A percentile compares a stretch with the other conserved stretches of the same genome.
Conservation (phyloP, 2,888 invertebrate genomes). For the Pandemis corylana region DNA sequence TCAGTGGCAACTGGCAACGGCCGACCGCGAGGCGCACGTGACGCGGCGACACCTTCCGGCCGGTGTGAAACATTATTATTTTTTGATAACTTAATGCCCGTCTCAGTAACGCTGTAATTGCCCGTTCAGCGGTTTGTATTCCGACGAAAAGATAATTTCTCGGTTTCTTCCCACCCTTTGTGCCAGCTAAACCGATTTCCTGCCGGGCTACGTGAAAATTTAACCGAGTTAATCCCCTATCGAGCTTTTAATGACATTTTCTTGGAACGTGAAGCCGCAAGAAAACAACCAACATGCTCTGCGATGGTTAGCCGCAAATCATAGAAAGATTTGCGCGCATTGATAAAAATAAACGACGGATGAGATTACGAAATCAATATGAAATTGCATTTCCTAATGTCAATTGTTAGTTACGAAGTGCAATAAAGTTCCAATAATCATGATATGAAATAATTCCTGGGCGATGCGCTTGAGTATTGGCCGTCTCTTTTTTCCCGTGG, state of each 20-base stretch:
- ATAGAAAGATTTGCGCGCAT: slow-evolving; percentile 82
- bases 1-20: slow-evolving; percentile 68
- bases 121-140: slow-evolving; percentile 81
- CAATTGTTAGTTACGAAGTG: slow-evolving; percentile 85
- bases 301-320: slow-evolving; percentile 82
- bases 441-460: slow-evolving; percentile 83
- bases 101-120: slow-evolving; percentile 82
- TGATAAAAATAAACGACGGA: slow-evolving; percentile 81
- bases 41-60: slow-evolving; percentile 79
- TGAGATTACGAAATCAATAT: slow-evolving; percentile 84
- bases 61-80: slow-evolving; percentile 80
- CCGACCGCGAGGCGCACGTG: slow-evolving; percentile 68
- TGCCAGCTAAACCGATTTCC: slow-evolving; percentile 81
- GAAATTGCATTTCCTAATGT: slow-evolving; percentile 85
- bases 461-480: slow-evolving; percentile 70
- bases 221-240: slow-evolving; percentile 80
- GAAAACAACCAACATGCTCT: slow-evolving; percentile 75
- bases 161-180: slow-evolving; percentile 82
- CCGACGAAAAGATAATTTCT: slow-evolving; percentile 80
- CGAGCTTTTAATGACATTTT: slow-evolving; percentile 83
- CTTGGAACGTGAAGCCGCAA: slow-evolving; percentile 74
- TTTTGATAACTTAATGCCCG: slow-evolving; percentile 82
- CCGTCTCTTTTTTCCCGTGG: slow-evolving; percentile 55
- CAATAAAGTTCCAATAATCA: slow-evolving; percentile 85
- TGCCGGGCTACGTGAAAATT: slow-evolving; percentile 81